A percentile compares a stretch with the other conserved stretches of the same genome.
Evolutionary conservation across 1,140 invertebrate genomes (phyloP).

Genomic region (Rhyzopertha dominica): DNA sequence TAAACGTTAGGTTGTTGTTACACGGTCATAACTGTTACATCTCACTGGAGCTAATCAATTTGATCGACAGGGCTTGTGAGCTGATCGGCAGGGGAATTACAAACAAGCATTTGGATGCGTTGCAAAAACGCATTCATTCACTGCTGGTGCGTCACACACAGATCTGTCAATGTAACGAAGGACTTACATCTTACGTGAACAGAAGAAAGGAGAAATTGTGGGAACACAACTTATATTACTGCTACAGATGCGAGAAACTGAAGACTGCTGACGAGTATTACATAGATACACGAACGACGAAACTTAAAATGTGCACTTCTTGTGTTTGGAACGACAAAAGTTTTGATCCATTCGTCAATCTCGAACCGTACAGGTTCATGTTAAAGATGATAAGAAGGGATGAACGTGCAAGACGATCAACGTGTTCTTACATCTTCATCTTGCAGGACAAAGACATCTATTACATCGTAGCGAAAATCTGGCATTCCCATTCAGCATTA

Average conservation of each 20-base stretch:
- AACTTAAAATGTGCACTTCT: conserved; percentile 48
- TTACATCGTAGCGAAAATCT: conserved; percentile 60
- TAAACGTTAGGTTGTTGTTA: conserved; percentile 53
- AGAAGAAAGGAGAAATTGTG: conserved; percentile 48
- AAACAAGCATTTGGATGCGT: conserved; percentile 48
- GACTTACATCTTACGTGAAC: conserved; percentile 49
- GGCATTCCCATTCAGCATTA: conserved; percentile 61
- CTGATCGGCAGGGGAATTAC: conserved; percentile 51
- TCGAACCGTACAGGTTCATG: conserved; percentile 58
- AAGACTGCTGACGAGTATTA: conserved; percentile 51
- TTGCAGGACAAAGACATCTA: conserved; percentile 59
- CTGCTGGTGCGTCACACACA: conserved; percentile 52
- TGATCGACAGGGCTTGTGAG: conserved; percentile 59
- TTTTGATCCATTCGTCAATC: conserved; percentile 50
- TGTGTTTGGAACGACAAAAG: conserved; percentile 51
- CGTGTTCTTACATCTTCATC: conserved; percentile 55
- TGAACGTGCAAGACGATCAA: conserved; percentile 51
- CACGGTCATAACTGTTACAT: conserved; percentile 51
- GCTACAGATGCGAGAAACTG: conserved; percentile 51
- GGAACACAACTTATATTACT: conserved; percentile 49
- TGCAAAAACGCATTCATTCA: conserved; percentile 54
- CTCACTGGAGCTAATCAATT: conserved; percentile 51
- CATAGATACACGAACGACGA: conserved; percentile 39
- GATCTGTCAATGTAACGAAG: conserved; percentile 50
- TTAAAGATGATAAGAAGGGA: conserved; percentile 55